Conservation (phyloP, 1,140 invertebrate genomes). For the Drosophila dunni region DNA sequence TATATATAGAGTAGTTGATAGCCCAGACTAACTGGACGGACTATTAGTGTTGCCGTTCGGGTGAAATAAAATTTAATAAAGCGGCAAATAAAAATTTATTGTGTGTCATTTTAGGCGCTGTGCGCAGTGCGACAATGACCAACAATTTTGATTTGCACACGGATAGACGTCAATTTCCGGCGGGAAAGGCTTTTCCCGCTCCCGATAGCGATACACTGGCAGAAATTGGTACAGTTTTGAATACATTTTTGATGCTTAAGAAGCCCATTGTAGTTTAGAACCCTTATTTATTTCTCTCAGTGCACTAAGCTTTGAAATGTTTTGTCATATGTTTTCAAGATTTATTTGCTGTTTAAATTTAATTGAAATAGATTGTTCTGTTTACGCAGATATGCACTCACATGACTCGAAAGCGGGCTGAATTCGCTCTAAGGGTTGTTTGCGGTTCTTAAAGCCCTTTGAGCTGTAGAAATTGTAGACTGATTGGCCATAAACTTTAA, state of each 20-base stretch:
- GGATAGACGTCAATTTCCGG: slow-evolving; percentile 71
- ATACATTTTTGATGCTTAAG: too few species aligned
- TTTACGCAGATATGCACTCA: slow-evolving; percentile 57
- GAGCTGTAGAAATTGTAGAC: slow-evolving; percentile 47
- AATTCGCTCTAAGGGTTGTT: slow-evolving; percentile 31
- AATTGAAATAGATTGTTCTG: slow-evolving; percentile 75
- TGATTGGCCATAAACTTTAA: slow-evolving; percentile 56
- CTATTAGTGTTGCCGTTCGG: slow-evolving; percentile 23
- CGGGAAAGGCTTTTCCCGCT: neutral
- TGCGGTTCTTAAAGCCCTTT: neutral
- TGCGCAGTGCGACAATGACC: slow-evolving; percentile 67
- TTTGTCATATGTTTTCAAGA: slow-evolving; percentile 40
- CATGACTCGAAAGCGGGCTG: neutral
- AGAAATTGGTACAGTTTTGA: too few species aligned
- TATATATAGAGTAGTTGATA: slow-evolving; percentile 3
- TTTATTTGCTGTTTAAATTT: slow-evolving; percentile 74
- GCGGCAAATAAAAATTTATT: slow-evolving; percentile 81
- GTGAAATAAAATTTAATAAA: slow-evolving; percentile 80
- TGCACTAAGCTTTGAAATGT: slow-evolving; percentile 26
- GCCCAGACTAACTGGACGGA: neutral
- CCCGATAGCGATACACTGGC: too few species aligned
- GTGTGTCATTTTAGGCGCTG: slow-evolving; percentile 74
- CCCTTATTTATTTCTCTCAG: slow-evolving; percentile 9
- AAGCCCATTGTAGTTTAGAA: too few species aligned
- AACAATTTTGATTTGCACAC: slow-evolving; percentile 65